phyloP scores from a whole-genome alignment of 2,797 vertebrate genomes.

The Bucorvus abyssinicus region DNA sequence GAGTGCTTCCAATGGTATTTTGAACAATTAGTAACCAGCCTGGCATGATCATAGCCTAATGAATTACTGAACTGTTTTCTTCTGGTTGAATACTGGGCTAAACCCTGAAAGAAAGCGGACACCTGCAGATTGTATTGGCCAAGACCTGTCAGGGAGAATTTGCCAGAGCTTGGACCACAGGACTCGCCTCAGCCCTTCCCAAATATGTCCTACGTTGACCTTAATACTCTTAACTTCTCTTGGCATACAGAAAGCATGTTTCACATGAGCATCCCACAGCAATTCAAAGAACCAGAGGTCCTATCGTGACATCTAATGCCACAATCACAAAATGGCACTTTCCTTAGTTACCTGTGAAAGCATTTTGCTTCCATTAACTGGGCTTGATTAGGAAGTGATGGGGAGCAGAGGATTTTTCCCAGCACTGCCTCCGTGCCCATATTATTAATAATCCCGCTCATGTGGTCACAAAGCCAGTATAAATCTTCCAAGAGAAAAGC shows the following conservation, averaged over 20 bases:
- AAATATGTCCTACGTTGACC: background rate
- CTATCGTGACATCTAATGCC: background rate
- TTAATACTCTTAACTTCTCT: conserved; percentile 12
- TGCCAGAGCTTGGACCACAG: conserved; percentile 16
- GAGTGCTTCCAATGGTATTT: conserved; percentile 65
- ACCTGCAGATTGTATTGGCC: conserved; percentile 64
- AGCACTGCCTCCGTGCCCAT: background rate
- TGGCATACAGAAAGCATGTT: background rate
- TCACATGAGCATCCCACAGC: background rate
- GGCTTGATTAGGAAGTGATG: conserved; percentile 19
- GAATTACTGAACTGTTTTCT: conserved; percentile 68
- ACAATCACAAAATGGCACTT: background rate
- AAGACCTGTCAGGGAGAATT: conserved; percentile 55
- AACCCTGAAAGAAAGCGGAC: conserved; percentile 64
- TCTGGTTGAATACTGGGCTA: conserved; percentile 62
- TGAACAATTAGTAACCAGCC: conserved; percentile 67
- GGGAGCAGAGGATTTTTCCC: background rate
- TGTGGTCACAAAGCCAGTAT: background rate
- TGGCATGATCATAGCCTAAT: conserved; percentile 67
- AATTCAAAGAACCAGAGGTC: background rate
- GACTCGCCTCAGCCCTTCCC: background rate
- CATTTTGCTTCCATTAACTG: conserved; percentile 8
- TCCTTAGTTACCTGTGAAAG: conserved; percentile 6
- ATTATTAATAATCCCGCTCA: conserved; percentile 4
- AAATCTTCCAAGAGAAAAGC: background rate